phyloP scores from a whole-genome alignment of 2,888 invertebrate species.

The Tetranychus truncatus region DNA sequence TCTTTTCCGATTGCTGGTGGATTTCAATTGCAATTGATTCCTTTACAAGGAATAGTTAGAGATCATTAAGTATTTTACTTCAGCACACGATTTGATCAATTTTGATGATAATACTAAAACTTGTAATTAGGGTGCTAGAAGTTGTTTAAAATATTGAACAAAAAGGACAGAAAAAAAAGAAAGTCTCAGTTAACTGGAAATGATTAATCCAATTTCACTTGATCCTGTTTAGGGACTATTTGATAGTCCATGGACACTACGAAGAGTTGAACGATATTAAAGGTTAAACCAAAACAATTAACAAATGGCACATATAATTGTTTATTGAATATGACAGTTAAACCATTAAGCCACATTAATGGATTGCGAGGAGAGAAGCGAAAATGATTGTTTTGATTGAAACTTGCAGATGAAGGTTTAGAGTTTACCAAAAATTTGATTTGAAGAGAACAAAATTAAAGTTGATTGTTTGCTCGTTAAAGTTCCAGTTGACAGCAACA shows the following conservation, averaged over 20 bases:
- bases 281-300: background rate
- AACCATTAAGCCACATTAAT: too few relatives aligned
- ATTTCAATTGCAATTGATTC: too few relatives aligned
- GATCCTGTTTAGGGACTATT: background rate
- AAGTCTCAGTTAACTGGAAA: too few relatives aligned
- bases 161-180: too few relatives aligned
- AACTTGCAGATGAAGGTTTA: too few relatives aligned
- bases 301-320: background rate
- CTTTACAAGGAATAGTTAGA: background rate
- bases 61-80: background rate
- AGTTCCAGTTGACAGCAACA: too few relatives aligned
- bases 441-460: too few relatives aligned
- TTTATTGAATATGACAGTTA: background rate
- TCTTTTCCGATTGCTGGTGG: background rate
- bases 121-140: background rate
- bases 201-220: background rate
- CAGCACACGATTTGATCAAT: background rate
- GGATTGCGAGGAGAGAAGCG: too few relatives aligned
- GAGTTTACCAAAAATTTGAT: too few relatives aligned
- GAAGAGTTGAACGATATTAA: background rate
- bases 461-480: too few relatives aligned
- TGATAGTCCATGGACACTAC: background rate
- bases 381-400: too few relatives aligned
- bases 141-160: background rate
- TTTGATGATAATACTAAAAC: background rate